Base-by-base conservation (phyloP, 92 coral and sea anemone species). In the Meandrina meandrites region DNA sequence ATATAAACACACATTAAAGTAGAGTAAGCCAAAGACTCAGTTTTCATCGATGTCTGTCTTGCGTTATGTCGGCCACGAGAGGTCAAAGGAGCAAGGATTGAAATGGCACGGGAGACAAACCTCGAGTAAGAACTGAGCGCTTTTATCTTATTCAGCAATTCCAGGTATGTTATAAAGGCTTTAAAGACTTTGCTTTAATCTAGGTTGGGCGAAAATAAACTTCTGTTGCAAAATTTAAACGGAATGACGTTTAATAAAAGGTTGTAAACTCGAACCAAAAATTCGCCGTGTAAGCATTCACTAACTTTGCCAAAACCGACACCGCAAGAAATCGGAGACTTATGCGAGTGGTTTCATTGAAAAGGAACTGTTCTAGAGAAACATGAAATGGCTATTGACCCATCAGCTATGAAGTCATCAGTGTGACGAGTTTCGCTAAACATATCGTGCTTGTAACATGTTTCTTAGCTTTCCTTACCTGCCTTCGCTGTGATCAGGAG, bases 81-180 rank as follows among this genome's bases (percentile, higher is more conserved):
- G 87, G 87, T 84, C 87, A 74, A 54, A 75, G 74, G 87, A 74
- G 73, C 75, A 81, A 32, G 88, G 76, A 85, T 60, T 40, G 76
- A 75, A 53, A 76, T 54, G 81, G 81, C 76, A 40, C 31, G 81
- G 47, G 31, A 60, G 28, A 15, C 81, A 77, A 47, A n/a, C 62
- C 8, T 7, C 37, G 54, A 9, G 69, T 62, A 76, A 85, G 64
- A 27, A 62, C 48, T 73, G 30, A 73, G 45, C 28, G 56, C 7
- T 84, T 73, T 60, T 84, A 56, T 84, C 80, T 60, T 18, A 1
- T 62, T 35, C 67, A 76, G 88, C 21, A 76, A 85, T 85, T 77
- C 48, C 9, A 76, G 76, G 82, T 85, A 77, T 85, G 82, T 64
- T 66, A 5, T 45, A 53, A n/a, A 67, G 58, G 21, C 81, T 31